Percentiles rank a stretch among this genome's conserved stretches.
These are phyloP conservation scores for Nothura maculosa DNA, from an alignment of 2,797 vertebrate genomes.

Conservation along the genomic window DNA sequence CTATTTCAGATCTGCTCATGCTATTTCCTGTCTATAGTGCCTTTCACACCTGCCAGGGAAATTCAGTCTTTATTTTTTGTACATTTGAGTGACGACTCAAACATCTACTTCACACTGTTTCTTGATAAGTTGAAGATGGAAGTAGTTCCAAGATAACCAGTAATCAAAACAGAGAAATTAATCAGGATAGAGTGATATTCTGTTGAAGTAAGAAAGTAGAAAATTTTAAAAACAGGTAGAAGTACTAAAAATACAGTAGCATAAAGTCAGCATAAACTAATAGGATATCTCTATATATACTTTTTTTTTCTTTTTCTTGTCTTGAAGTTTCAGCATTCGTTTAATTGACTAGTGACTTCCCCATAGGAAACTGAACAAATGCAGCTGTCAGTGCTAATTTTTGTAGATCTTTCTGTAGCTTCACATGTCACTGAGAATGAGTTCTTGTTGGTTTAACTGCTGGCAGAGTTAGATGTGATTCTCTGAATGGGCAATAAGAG, in stretches of 20 bases:
- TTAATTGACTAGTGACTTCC: background rate
- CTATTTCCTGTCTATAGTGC: background rate
- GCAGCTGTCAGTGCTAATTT: background rate
- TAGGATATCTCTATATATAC: background rate
- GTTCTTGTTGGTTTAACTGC: background rate
- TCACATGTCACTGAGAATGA: background rate
- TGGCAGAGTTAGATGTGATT: background rate
- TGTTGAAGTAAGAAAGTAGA: background rate
- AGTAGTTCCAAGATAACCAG: background rate
- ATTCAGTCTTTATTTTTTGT: background rate
- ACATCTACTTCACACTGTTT: background rate
- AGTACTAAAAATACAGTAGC: background rate
- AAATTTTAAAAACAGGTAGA: background rate
- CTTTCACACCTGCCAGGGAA: background rate
- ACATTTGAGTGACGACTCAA: too few relatives aligned
- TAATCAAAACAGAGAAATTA: background rate
- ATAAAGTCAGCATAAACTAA: background rate
- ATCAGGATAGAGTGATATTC: background rate
- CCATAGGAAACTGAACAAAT: background rate
- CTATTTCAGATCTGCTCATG: background rate
- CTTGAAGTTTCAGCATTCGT: background rate
- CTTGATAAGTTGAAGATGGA: background rate
- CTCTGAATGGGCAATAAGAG: background rate
- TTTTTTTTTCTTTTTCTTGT: background rate
- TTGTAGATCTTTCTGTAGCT: background rate